phyloP scores from a whole-genome alignment of 2,113 vertebrate genomes.

The Lophochroa leadbeateri region DNA sequence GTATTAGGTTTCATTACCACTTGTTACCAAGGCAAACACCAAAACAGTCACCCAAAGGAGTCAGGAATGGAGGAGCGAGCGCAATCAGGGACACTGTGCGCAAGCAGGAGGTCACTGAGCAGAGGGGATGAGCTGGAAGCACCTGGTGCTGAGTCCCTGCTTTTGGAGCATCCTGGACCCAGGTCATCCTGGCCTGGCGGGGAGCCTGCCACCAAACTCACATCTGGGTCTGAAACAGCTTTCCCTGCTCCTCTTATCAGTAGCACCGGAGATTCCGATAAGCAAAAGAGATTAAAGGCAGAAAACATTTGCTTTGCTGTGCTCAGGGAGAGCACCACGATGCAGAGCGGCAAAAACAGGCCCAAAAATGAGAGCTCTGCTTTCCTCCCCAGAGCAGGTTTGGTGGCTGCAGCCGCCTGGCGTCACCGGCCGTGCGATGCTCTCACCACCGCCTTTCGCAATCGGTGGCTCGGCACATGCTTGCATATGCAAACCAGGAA shows the following conservation, averaged over 20 bases:
- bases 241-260: neutral
- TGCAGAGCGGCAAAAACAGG: rapidly evolving
- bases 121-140: neutral
- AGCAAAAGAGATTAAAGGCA: neutral
- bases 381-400: neutral
- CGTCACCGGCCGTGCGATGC: neutral
- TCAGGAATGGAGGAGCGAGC: neutral
- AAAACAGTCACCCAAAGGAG: neutral
- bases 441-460: slow-evolving; percentile 23
- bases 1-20: neutral
- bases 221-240: neutral
- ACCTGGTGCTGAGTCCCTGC: rapidly evolving
- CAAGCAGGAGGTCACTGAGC: neutral
- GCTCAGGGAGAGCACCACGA: neutral
- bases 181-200: neutral
- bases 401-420: neutral
- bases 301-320: neutral
- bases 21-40: neutral
- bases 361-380: neutral
- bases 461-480: neutral
- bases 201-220: neutral
- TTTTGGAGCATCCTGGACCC: neutral
- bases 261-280: rapidly evolving
- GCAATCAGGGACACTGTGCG: rapidly evolving
- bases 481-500: slow-evolving; percentile 55